Base-by-base conservation (phyloP, 2,113 vertebrate species). In the Poeciliopsis occidentalis region DNA sequence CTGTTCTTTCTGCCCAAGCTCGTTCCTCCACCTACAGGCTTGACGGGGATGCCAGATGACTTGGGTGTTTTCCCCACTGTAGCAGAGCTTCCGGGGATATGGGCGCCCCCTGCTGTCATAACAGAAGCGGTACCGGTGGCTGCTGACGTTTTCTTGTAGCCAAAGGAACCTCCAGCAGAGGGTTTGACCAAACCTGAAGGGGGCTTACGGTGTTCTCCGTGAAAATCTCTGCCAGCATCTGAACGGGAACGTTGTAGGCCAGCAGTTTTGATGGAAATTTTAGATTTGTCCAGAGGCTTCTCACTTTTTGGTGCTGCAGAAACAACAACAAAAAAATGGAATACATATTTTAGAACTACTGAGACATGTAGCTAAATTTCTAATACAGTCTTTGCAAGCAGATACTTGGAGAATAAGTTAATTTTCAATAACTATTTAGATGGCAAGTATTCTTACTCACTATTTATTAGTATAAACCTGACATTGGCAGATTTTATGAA, bases 211-310 rank as follows among this genome's bases (percentile, higher is more conserved):
- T 96, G 95, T 0, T 99, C 98, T 0, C 78, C 82, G 0, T 93
- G 90, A 0, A 95, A 95, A 69, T 99, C 98, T 27, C 96, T 95
- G 75, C 98, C 95, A 0, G 98, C 97, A 0, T 99, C 97, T 0
- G 98, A 99, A 12, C 97, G 97, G 8, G 97, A 99, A 1, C 98
- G 94, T 80, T 99, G 97, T 5, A 99, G 93, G 22, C 96, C 95
- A 0, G 96, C 87, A 2, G 92, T 91, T 93, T 96, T 97, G 77
- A 98, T 89, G 0, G 95, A 95, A 67, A 98, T 93, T 84, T 96
- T 98, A 73, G 93, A 95, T 91, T 97, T 98, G 88, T 98, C 98
- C 0, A 96, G 77, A 1, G 94, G 95, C 90, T 95, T 97, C 67
- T 98, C 98, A 0, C 91, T 92, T 82, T 97, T 98, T 65, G 95